Conservation (phyloP, 1,140 invertebrate species). For the Halyomorpha halys region DNA sequence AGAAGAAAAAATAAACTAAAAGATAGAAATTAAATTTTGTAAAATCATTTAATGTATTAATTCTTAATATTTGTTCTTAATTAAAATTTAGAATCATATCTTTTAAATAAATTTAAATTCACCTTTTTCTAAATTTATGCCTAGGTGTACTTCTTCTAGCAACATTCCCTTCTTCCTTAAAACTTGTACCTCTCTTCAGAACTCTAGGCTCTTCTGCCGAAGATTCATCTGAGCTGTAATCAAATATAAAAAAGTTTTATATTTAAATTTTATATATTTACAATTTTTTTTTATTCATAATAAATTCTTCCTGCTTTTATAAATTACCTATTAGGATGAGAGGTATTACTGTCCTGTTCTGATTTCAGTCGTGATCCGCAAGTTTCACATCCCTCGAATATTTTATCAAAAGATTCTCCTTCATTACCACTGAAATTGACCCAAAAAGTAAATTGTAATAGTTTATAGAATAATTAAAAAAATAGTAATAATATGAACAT, state of each 20-base stretch:
- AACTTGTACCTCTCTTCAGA: not conserved
- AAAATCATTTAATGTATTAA: too few species aligned
- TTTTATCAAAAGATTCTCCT: slow-evolving; percentile 7
- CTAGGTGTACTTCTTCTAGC: slow-evolving; percentile 14
- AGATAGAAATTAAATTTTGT: too few species aligned
- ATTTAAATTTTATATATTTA: too few species aligned
- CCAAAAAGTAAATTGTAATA: too few species aligned
- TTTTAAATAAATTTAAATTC: not conserved
- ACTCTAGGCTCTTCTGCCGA: slow-evolving; percentile 12
- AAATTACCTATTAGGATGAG: slow-evolving; percentile 19
- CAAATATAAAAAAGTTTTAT: not conserved
- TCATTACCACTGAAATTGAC: slow-evolving; percentile 10
- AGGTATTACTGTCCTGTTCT: slow-evolving; percentile 13
- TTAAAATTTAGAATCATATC: too few species aligned
- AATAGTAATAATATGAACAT: too few species aligned
- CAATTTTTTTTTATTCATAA: too few species aligned
- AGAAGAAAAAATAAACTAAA: too few species aligned
- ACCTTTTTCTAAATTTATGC: slow-evolving; percentile 26
- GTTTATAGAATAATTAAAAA: too few species aligned
- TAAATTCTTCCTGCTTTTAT: not conserved
- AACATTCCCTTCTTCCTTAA: slow-evolving; percentile 16
- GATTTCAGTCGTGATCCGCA: not conserved
- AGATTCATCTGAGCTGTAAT: slow-evolving; percentile 19
- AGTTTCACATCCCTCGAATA: slow-evolving; percentile 12
- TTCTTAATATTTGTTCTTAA: too few species aligned